These are phyloP conservation scores for Caenorhabditis sp. DNA, from an alignment of 2,888 invertebrate species.

Conservation along the genomic window DNA sequence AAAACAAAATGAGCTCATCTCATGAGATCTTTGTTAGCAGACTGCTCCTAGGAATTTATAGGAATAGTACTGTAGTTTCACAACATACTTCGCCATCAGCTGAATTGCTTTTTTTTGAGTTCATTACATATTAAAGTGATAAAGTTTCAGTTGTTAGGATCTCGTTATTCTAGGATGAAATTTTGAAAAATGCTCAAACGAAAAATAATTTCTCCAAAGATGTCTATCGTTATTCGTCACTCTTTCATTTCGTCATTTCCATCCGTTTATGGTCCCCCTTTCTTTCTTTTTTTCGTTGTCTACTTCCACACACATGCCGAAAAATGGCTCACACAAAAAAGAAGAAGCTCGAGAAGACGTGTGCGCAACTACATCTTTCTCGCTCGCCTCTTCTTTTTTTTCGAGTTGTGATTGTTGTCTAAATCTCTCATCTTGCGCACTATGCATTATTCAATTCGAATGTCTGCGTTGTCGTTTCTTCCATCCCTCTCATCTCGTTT, in stretches of 20 bases:
- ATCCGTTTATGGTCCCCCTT: neutral
- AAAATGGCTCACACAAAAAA: neutral
- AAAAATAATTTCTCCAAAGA: no score
- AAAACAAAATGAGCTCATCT: no score
- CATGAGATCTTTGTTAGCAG: no score
- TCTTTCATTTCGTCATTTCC: neutral
- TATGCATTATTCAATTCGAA: neutral
- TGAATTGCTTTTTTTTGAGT: no score
- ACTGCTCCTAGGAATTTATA: no score
- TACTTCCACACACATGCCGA: neutral
- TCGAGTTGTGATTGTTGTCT: neutral
- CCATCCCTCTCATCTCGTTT: neutral
- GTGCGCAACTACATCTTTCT: neutral
- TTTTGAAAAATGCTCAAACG: no score
- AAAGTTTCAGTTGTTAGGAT: no score
- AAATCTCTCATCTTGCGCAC: neutral
- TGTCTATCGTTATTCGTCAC: no score
- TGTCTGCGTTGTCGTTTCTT: neutral
- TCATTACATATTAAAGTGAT: no score
- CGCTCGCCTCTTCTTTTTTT: neutral
- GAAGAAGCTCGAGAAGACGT: neutral
- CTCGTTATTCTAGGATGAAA: no score
- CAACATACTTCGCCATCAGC: no score
- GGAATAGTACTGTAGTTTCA: no score
- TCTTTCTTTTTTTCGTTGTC: neutral